These are phyloP conservation scores for Eretmocerus hayati DNA, from an alignment of 2,888 invertebrate species.

Conservation along the genomic window DNA sequence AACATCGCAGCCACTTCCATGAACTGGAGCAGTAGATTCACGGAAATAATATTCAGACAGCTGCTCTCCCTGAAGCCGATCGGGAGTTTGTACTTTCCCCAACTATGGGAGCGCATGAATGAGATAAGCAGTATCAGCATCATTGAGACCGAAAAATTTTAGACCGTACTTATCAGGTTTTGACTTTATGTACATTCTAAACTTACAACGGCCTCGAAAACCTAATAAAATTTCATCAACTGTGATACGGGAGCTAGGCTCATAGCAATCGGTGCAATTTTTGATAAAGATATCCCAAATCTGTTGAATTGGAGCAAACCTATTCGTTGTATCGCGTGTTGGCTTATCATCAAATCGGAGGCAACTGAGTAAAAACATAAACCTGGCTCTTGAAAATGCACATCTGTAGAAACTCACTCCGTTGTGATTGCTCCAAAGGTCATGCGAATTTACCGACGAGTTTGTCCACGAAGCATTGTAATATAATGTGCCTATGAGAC, in stretches of 20 bases:
- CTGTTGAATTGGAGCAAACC: not conserved
- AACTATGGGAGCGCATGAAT: conserved; percentile 3
- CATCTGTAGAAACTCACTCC: not conserved
- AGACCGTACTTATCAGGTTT: conserved; percentile 38
- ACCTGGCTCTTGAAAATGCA: not conserved
- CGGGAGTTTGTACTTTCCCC: not conserved
- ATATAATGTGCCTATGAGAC: not conserved
- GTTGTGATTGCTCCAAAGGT: not conserved
- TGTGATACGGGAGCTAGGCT: conserved; percentile 24
- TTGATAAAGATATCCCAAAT: not conserved
- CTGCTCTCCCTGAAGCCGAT: not conserved
- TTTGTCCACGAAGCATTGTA: not conserved
- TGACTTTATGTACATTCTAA: conserved; percentile 30
- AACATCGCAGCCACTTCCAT: not conserved
- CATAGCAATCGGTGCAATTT: conserved; percentile 15
- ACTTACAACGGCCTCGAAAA: conserved; percentile 28
- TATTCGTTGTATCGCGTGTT: not conserved
- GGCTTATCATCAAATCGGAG: conserved; percentile 2
- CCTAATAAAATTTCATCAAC: conserved; percentile 31
- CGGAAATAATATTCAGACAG: conserved; percentile 6
- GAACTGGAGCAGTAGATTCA: conserved; percentile 1
- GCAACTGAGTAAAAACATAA: not conserved
- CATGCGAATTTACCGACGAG: not conserved
- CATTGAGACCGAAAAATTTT: conserved; percentile 36
- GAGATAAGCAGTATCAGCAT: conserved; percentile 35